Conservation (phyloP, 2,113 vertebrate species). For the Paramisgurnus dabryanus region DNA sequence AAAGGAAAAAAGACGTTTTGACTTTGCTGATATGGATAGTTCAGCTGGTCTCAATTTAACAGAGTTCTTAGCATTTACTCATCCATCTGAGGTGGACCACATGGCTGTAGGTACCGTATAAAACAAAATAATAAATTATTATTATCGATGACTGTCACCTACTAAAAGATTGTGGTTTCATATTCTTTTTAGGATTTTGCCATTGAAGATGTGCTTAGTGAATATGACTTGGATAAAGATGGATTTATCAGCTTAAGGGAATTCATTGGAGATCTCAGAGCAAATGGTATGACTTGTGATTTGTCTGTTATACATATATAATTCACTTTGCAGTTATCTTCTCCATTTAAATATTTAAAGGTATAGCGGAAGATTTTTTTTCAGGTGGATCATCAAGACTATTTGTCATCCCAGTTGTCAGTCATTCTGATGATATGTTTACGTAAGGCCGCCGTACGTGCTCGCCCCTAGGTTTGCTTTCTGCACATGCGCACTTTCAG, state of each 20-base stretch:
- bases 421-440: too few relatives aligned
- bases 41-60: constrained; percentile 77
- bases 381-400: too few relatives aligned
- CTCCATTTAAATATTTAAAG: background rate
- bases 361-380: too few relatives aligned
- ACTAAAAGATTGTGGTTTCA: background rate
- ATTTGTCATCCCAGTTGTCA: too few relatives aligned
- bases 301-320: background rate
- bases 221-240: constrained; percentile 89
- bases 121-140: background rate
- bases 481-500: too few relatives aligned
- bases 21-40: constrained; percentile 83
- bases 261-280: constrained; percentile 89
- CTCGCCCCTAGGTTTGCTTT: too few relatives aligned
- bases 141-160: background rate
- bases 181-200: constrained; percentile 83
- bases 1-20: constrained; percentile 91
- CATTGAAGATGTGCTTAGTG: constrained; percentile 90
- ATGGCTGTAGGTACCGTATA: constrained; percentile 83
- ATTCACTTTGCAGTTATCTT: background rate
- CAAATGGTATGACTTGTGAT: constrained; percentile 75
- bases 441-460: too few relatives aligned
- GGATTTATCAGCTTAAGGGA: constrained; percentile 89
- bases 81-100: constrained; percentile 92
- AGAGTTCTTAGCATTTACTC: constrained; percentile 93